Evolutionary conservation across 2,888 invertebrate genomes (phyloP), one percentile per base, ranked within the genome.

Genomic region (Cynaeus angustus): DNA sequence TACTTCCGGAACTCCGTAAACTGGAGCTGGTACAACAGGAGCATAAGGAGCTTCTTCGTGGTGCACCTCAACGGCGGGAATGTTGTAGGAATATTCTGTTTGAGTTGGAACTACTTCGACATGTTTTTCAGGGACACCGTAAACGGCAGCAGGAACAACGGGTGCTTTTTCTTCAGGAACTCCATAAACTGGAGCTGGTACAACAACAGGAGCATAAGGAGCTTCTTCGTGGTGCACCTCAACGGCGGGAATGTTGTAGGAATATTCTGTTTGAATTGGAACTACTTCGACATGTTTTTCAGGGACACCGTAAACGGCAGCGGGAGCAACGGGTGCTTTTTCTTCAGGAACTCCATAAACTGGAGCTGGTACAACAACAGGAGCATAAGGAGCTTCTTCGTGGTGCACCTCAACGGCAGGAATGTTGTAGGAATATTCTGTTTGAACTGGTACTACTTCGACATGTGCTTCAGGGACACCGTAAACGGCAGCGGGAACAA

Each of bases 231-330:
- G 45, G 45, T 45, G 45, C 8, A 45, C 16, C 8, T 21, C 12
- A n/a, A 50, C 50, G 5, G 50, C n/a, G 9, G 50, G 43, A 26
- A 58, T 21, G 43, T 16, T 43, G 46, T 59, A 59, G 0, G 55
- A 13, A 37, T 55, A 55, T 38, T 55, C 55, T 3, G 55, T 38
- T 10, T 33, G 33, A n/a, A 55, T 55, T 10, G 55, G 55, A 16
- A 21, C 13, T 13, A 41, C 6, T 41, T 41, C 41, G 3, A n/a
- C 12, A 3, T n/a, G 10, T 1, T 7, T 1, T 41, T 33, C 33
- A 4, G 33, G 33, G n/a, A 33, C 33, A 2, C 33, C 33, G 33
- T 33, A 33, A 33, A 33, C 33, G n/a, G 33, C 6, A 33, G 33
- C 33, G 2, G 33, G 33, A 6, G 6, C 6, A n/a, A 33, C n/a